Evolutionary conservation across 2,113 vertebrate species (phyloP), one percentile per base, ranked within the genome.

Genomic region (Petrocephalus zakoni): DNA sequence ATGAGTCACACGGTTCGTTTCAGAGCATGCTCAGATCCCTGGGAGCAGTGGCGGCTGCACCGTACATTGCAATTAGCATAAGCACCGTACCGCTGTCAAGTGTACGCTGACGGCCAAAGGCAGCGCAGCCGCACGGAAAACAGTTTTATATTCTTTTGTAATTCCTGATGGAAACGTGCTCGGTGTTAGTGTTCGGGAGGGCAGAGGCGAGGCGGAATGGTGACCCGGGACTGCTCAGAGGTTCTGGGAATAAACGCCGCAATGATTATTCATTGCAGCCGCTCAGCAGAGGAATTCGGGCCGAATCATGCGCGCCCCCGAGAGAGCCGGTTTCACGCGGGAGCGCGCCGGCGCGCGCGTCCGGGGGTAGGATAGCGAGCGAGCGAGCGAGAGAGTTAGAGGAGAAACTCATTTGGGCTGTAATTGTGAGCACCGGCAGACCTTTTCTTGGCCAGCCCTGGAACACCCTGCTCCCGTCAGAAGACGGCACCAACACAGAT

Each of bases 331-430:
- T 15, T 56, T 37, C 37, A 52, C 25, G 15, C 52, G 29, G 84
- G 25, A 55, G 84, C 29, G 52, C 84, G 55, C 46, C 29, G 51
- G 58, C 37, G 34, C 37, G 49, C 37, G 46, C 87, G 58, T 42
- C 47, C 37, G 56, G n/a, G 49, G 19, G 1, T 42, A 68, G 25
- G 55, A 42, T 61, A 22, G 78, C 19, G 84, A n/a, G 34, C 17
- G 25, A 17, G 56, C 21, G 82, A 49, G 81, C 34, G 42, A 55
- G 72, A 34, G 78, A 84, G 78, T 21, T 5, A 1, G 52, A 49
- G 19, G 46, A 88, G 87, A 85, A 90, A 88, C 61, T 90, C 61
- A 89, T 89, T 64, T 88, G 42, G 61, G 78, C 64, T 81, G 19
- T 84, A 89, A 89, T 87, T 87, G 52, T 55, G n/a, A 68, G 86